These are phyloP conservation scores for Polyodon spathula DNA, from an alignment of 2,113 vertebrate species.

Conservation along the genomic window DNA sequence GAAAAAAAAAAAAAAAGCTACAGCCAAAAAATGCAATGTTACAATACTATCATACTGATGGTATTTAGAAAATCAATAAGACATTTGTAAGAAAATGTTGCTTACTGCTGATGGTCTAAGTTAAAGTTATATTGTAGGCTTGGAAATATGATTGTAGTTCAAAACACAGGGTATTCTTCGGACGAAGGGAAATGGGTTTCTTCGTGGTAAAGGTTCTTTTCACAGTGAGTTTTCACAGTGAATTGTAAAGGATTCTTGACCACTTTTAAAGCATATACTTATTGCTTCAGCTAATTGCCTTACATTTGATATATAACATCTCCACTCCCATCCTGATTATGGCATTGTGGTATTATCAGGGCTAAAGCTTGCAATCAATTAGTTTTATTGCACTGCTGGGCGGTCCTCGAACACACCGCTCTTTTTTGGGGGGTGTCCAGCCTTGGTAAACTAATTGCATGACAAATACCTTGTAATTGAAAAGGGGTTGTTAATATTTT, in stretches of 20 bases:
- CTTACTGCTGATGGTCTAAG: too few relatives aligned
- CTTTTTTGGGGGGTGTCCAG: slow-evolving; percentile 35
- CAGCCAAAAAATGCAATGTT: too few relatives aligned
- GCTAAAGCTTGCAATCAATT: slow-evolving; percentile 20
- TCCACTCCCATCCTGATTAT: neutral
- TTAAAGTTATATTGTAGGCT: too few relatives aligned
- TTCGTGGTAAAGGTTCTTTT: neutral
- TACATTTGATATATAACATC: neutral
- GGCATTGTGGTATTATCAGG: slow-evolving; percentile 27
- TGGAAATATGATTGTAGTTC: too few relatives aligned
- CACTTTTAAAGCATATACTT: neutral
- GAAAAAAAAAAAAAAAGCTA: too few relatives aligned
- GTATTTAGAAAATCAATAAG: too few relatives aligned
- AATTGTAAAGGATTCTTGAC: neutral
- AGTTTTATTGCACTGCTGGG: slow-evolving; percentile 36
- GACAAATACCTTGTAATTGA: slow-evolving; percentile 40
- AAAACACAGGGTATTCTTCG: too few relatives aligned
- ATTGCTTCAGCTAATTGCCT: neutral
- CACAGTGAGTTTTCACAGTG: neutral
- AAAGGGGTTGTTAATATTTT: slow-evolving; percentile 17
- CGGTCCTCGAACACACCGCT: slow-evolving; percentile 31
- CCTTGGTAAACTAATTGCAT: slow-evolving; percentile 48
- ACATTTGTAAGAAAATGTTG: too few relatives aligned
- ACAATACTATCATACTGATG: too few relatives aligned
- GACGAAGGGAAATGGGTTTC: neutral